Evolutionary conservation across 2,113 vertebrate genomes (phyloP).

Genomic region (Platycercus adscitus): DNA sequence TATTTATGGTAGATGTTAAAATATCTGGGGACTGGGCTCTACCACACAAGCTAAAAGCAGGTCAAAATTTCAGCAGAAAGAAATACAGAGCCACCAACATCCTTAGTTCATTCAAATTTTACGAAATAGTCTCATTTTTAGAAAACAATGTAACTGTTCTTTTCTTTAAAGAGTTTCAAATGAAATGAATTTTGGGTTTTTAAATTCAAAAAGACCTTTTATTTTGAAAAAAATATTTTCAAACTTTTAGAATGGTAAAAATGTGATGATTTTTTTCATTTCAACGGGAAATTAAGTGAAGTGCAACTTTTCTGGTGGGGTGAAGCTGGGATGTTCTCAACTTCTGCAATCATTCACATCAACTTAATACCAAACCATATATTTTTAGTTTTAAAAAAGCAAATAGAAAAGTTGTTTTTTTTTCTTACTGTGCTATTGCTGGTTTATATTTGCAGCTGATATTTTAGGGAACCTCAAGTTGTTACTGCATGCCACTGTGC

Average conservation of each 20-base stretch:
- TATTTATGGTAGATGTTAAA: not conserved
- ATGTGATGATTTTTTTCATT: not conserved
- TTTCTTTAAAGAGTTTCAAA: not conserved
- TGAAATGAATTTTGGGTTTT: not conserved
- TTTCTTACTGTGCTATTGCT: not conserved
- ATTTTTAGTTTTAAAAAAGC: not conserved
- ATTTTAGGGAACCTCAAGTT: not conserved
- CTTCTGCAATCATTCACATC: not conserved
- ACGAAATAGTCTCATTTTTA: not conserved
- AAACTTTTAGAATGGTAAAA: not conserved
- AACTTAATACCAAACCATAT: not conserved
- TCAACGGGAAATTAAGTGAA: not conserved
- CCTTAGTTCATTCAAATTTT: not conserved
- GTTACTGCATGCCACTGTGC: not conserved
- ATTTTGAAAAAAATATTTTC: not conserved
- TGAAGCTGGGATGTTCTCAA: not conserved
- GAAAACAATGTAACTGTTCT: not conserved
- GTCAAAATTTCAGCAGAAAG: not conserved
- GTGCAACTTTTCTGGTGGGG: not conserved
- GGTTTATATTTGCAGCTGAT: not conserved
- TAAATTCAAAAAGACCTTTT: not conserved
- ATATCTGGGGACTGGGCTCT: not conserved
- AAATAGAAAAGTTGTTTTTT: not conserved
- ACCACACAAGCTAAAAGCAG: not conserved
- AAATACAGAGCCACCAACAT: not conserved